Conservation (phyloP, 2,113 vertebrate species). For the Xyliphius kryptos region DNA sequence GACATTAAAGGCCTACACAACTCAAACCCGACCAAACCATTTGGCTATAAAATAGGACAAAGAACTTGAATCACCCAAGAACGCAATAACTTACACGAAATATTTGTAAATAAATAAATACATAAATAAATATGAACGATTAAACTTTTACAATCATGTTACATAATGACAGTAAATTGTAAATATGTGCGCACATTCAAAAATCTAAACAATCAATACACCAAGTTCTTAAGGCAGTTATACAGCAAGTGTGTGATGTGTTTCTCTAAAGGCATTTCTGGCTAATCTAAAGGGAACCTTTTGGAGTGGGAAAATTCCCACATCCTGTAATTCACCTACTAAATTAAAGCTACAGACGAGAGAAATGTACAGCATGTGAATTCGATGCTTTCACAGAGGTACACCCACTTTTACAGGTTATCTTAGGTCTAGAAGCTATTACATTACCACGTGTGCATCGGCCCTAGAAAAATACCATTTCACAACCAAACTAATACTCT, state of each 20-base stretch:
- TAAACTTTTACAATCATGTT: conserved; percentile 95
- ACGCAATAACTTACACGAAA: conserved; percentile 85
- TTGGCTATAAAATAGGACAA: conserved; percentile 84
- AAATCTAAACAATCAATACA: conserved; percentile 52
- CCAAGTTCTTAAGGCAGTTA: conserved; percentile 88
- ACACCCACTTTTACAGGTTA: conserved; percentile 65
- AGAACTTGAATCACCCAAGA: conserved; percentile 56
- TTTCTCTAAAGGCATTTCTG: conserved; percentile 93
- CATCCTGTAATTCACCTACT: conserved; percentile 77
- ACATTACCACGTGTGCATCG: conserved; percentile 65
- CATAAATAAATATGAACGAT: conserved; percentile 90
- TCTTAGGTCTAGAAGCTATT: conserved; percentile 81
- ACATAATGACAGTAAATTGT: conserved; percentile 59
- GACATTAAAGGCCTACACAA: conserved; percentile 62
- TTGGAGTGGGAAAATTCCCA: conserved; percentile 63
- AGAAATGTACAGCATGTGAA: conserved; percentile 75
- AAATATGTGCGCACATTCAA: conserved; percentile 71
- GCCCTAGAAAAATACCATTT: conserved; percentile 74
- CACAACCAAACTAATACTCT: conserved; percentile 72
- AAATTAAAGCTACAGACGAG: conserved; percentile 85
- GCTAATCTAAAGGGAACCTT: conserved; percentile 83
- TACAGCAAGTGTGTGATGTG: conserved; percentile 81
- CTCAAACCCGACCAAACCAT: conserved; percentile 57
- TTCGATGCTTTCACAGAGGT: conserved; percentile 66
- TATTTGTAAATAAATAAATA: conserved; percentile 98